Evolutionary conservation across 2,797 vertebrate species (phyloP).

Genomic region (Acrossocheilus fasciatus): DNA sequence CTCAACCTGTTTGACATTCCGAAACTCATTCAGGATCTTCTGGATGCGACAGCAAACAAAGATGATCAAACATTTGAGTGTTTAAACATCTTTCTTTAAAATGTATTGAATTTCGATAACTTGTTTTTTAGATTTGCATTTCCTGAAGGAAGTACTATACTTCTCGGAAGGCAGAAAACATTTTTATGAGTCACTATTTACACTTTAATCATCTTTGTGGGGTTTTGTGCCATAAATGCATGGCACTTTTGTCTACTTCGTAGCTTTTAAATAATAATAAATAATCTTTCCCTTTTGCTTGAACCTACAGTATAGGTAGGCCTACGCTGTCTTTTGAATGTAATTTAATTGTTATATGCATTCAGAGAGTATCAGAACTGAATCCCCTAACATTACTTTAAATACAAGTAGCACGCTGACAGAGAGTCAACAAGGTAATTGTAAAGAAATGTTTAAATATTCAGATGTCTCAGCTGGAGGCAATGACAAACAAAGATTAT

Average conservation of each 20-base stretch:
- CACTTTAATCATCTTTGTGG: not conserved
- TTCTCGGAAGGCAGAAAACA: not conserved
- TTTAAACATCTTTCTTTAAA: not conserved
- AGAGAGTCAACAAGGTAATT: conserved; percentile 15
- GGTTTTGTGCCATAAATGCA: not conserved
- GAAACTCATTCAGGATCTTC: not conserved
- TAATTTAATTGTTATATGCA: not conserved
- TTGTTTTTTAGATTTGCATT: not conserved
- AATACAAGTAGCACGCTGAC: not conserved
- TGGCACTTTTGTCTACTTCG: not conserved
- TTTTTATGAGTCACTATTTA: not conserved
- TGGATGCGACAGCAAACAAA: not conserved
- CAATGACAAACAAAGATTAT: not conserved
- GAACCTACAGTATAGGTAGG: not conserved
- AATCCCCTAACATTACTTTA: not conserved
- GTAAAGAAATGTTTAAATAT: not conserved
- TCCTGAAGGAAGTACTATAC: not conserved
- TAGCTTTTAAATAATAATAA: not conserved
- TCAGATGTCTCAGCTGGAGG: not conserved
- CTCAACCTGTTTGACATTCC: not conserved
- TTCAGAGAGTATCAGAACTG: not conserved
- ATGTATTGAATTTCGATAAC: not conserved
- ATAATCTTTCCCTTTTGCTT: not conserved
- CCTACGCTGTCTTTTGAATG: not conserved
- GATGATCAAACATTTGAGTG: not conserved